Evolutionary conservation across 1,140 invertebrate genomes (phyloP), one percentile per base, ranked within the genome.

Genomic region (Cotesia vestalis): DNA sequence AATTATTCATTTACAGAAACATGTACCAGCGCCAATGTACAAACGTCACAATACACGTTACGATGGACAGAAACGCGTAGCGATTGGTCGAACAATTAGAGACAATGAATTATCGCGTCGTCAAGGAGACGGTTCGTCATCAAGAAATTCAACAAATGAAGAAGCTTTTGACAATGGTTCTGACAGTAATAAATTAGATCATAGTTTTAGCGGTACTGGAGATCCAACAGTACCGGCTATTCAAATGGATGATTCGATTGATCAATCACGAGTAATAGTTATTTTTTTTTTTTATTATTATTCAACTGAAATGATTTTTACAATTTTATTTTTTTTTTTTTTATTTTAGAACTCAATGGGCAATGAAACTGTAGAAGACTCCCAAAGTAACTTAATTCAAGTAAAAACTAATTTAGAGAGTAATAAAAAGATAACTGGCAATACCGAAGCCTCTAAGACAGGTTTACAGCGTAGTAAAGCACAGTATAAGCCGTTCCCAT

Each of bases 21-120:
- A 62, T 34, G 76, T 80, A 72, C 80, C 83, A 66, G 78, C 79
- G 6, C 81, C 82, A 0, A 78, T 84, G 78, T 85, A 80, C 69
- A 83, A 83, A 62, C 80, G 85, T 0, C 84, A 87, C 40, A 87
- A 34, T 27, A 66, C 83, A 0, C 77, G 85, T 69, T 88, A 79
- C 73, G 86, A 87, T 73, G 84, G 85, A 1, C 89, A 90, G 76
- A 90, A 90, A 74, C 83, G 89, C 36, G 84, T 88, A 0, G 87
- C 88, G 4, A 88, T 86, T 0, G 84, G 83, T 40, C 78, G 82
- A 2, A 72, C 72, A 0, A 74, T 76, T 3, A 79, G 79, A 14
- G 78, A 77, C 69, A 82, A 72, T 11, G 73, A 75, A 74, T 73
- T 5, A 60, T 67, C 3, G 72, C 17, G 75, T 69, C 20, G 79